Percentiles rank a stretch among this genome's conserved stretches.
Conservation (phyloP, 2,888 invertebrate species). For the Nomada flava region DNA sequence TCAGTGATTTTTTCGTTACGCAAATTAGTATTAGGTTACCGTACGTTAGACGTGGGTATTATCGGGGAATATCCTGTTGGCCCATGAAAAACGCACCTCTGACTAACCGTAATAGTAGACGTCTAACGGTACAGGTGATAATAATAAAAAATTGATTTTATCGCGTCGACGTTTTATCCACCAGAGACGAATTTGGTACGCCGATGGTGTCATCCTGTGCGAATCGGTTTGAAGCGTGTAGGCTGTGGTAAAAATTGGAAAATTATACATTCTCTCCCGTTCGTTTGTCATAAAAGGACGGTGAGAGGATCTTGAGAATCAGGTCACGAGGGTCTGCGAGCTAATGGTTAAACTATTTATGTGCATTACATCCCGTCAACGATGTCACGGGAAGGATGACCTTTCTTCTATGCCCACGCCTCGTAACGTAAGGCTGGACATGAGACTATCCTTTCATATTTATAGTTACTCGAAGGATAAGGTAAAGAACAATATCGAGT, state of each 20-base stretch:
- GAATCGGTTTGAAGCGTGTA: slow-evolving; percentile 17
- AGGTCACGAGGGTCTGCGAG: slow-evolving; percentile 30
- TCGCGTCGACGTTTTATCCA: slow-evolving; percentile 1
- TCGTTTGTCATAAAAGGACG: slow-evolving; percentile 36
- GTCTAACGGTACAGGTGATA: slow-evolving; percentile 45
- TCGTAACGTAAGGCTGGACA: slow-evolving; percentile 36
- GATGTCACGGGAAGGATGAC: slow-evolving; percentile 44
- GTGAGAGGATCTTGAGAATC: slow-evolving; percentile 52
- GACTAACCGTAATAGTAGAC: slow-evolving; percentile 16
- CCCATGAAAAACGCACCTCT: slow-evolving; percentile 18
- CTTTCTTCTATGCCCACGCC: slow-evolving; percentile 49
- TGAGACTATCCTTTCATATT: slow-evolving; percentile 21
- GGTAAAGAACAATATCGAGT: background rate
- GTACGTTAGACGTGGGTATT: slow-evolving; percentile 28
- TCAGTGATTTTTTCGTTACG: slow-evolving; percentile 20
- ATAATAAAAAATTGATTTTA: slow-evolving; percentile 46
- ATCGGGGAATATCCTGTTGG: slow-evolving; percentile 35
- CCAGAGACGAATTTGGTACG: slow-evolving; percentile 33
- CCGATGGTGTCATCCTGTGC: slow-evolving; percentile 11
- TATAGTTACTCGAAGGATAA: background rate
- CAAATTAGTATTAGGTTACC: slow-evolving; percentile 27
- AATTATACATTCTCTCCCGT: slow-evolving; percentile 41
- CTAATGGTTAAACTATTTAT: slow-evolving; percentile 41
- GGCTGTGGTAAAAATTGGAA: slow-evolving; percentile 26
- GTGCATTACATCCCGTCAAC: slow-evolving; percentile 45